A percentile compares a stretch with the other conserved stretches of the same genome.
phyloP scores from a whole-genome alignment of 1,140 invertebrate species.

The Diorhabda sublineata region DNA sequence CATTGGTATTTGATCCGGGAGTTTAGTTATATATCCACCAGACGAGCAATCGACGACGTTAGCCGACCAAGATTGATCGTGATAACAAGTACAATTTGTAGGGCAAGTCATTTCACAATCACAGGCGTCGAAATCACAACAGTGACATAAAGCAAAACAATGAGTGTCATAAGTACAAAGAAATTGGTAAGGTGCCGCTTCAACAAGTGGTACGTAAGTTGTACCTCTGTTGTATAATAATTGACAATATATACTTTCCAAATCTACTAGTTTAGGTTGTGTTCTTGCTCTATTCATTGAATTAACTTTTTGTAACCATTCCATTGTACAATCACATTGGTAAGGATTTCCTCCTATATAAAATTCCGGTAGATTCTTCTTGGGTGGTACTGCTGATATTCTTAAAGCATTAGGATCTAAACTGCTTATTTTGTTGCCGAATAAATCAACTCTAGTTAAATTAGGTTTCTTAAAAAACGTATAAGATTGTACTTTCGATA shows the following conservation, averaged over 20 bases:
- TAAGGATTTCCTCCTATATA: conserved; percentile 88
- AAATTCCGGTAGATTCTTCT: conserved; percentile 81
- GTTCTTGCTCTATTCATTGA: conserved; percentile 70
- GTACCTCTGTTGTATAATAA: conserved; percentile 79
- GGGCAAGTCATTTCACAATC: conserved; percentile 95
- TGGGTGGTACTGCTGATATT: conserved; percentile 71
- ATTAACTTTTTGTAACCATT: conserved; percentile 81
- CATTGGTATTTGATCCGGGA: conserved; percentile 86
- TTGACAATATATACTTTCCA: conserved; percentile 84
- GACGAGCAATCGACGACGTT: conserved; percentile 87
- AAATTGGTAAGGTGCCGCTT: conserved; percentile 82
- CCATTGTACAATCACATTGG: conserved; percentile 83
- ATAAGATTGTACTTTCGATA: conserved; percentile 82
- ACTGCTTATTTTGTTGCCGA: conserved; percentile 77
- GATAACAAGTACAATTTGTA: conserved; percentile 85
- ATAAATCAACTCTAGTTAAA: conserved; percentile 79
- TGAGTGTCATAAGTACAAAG: conserved; percentile 87
- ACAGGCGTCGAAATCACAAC: conserved; percentile 91
- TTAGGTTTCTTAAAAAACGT: conserved; percentile 93
- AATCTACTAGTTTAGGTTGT: conserved; percentile 81
- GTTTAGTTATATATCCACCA: conserved; percentile 63
- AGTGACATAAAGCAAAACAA: conserved; percentile 86
- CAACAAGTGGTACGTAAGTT: conserved; percentile 73
- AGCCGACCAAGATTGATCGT: conserved; percentile 86
- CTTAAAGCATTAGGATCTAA: conserved; percentile 82